These are phyloP conservation scores for Oncorhynchus tshawytscha DNA, from an alignment of 2,113 vertebrate species.

Conservation along the genomic window DNA sequence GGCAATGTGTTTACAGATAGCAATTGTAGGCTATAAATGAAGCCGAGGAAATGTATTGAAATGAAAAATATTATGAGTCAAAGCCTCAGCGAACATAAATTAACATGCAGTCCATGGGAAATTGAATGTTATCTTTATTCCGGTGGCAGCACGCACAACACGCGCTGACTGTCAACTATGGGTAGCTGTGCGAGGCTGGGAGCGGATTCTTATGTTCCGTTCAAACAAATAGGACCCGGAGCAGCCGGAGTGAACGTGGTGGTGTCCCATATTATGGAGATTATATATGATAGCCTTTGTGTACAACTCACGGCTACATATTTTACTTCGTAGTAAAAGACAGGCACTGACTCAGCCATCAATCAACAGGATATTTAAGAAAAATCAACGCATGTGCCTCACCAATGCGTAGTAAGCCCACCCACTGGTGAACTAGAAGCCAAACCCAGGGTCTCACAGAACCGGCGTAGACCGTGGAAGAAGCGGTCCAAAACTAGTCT, in stretches of 20 bases:
- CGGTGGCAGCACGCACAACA: slow-evolving; percentile 11
- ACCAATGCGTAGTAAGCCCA: slow-evolving; percentile 53
- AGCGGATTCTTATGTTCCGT: not conserved
- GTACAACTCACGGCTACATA: slow-evolving; percentile 18
- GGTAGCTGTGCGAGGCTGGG: not conserved
- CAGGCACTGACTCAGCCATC: slow-evolving; percentile 5
- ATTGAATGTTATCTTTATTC: slow-evolving; percentile 37
- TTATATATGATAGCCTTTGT: not conserved
- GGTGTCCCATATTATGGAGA: slow-evolving; percentile 6
- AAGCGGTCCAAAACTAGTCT: slow-evolving; percentile 46
- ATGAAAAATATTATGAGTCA: too few relatives aligned
- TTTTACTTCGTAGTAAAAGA: slow-evolving; percentile 13
- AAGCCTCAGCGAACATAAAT: slow-evolving; percentile 13
- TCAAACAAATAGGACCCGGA: not conserved
- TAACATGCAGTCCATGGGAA: slow-evolving; percentile 51
- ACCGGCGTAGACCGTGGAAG: slow-evolving; percentile 29
- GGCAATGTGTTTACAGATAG: slow-evolving; percentile 31
- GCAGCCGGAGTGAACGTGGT: not conserved
- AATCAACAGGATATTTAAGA: slow-evolving; percentile 23
- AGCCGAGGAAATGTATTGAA: too few relatives aligned
- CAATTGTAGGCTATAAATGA: not conserved
- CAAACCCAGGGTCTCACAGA: slow-evolving; percentile 32
- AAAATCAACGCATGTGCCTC: slow-evolving; percentile 9
- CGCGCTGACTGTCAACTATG: slow-evolving; percentile 17
- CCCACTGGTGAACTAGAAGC: slow-evolving; percentile 50